Percentiles rank a stretch among this genome's conserved stretches.
Conservation (phyloP, 2,888 invertebrate species). For the Melangyna quadrimaculata region DNA sequence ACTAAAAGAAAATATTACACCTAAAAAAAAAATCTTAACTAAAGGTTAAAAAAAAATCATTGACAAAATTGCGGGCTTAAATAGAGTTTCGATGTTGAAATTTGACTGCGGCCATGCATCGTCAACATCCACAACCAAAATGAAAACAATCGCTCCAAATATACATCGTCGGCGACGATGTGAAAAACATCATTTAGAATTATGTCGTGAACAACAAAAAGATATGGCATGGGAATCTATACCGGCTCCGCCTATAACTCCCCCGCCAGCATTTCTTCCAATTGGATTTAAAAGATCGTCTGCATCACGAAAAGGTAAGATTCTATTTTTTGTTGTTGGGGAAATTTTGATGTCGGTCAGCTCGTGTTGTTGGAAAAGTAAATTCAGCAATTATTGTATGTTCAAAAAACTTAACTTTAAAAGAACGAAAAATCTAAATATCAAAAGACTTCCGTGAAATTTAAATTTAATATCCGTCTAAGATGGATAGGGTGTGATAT, state of each 20-base stretch:
- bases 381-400: no score
- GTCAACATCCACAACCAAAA: conserved; percentile 78
- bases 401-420: no score
- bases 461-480: no score
- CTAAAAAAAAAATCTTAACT: not conserved
- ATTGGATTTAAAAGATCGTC: conserved; percentile 82
- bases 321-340: not conserved
- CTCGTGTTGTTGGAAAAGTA: no score
- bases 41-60: not conserved
- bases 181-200: conserved; percentile 84
- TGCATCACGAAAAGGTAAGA: conserved; percentile 76
- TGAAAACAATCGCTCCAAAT: conserved; percentile 86
- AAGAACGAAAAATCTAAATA: no score
- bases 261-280: conserved; percentile 86
- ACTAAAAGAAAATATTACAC: not conserved
- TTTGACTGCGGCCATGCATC: conserved; percentile 66
- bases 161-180: conserved; percentile 84
- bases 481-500: no score
- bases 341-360: no score
- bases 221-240: conserved; percentile 83
- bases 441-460: no score
- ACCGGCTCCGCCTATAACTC: conserved; percentile 85
- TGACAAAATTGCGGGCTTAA: conserved; percentile 11
- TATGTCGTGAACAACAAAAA: conserved; percentile 79
- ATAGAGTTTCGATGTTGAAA: conserved; percentile 50